Base-by-base conservation (phyloP, 2,888 invertebrate species). In the Cephus rjabovi region DNA sequence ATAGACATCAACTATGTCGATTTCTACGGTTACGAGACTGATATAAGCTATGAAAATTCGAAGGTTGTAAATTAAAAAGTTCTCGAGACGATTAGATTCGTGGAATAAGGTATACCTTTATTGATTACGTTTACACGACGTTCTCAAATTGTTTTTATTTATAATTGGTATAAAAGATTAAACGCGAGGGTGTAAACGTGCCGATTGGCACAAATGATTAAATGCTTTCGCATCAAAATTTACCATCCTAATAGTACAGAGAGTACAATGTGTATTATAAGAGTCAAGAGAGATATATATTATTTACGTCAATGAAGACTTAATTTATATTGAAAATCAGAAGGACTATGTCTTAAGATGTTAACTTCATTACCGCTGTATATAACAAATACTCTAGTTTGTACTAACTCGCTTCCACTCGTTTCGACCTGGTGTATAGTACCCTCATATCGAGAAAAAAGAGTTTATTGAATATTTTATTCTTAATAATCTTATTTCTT, bases 1-100 rank as follows among this genome's bases (percentile, higher is more conserved):
- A 83, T 91, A 86, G 86, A 33, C 74, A 71, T 56, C 23, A 9
- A 23, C 23, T 23, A 23, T 15, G 9, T 9, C 56, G 9, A 56
- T 23, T 56, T 6, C 9, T 23, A 56, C 56, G 23, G 56, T 56
- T 56, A 56, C 56, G 56, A 56, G 56, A 56, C 56, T 56, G 56
- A 56, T 23, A 23, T 56, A 56, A 56, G 56, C 23, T 56, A 56
- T 56, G 56, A 23, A 23, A 23, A 9, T 23, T 56, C 9, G 23
- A 56, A 56, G 23, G 23, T 15, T 56, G 56, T 56, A 56, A 23
- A 56, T 56, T 56, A 23, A 9, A 9, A 23, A 23, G 23, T 56
- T 56, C 9, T 23, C 23, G 56, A 23, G 9, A 56, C 9, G 9
- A 9, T 56, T 56, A 9, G 9, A 23, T 56, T 56, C 23, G 9